Base-by-base conservation (phyloP, 2,888 invertebrate species). In the Caenorhabditis drosophilae region DNA sequence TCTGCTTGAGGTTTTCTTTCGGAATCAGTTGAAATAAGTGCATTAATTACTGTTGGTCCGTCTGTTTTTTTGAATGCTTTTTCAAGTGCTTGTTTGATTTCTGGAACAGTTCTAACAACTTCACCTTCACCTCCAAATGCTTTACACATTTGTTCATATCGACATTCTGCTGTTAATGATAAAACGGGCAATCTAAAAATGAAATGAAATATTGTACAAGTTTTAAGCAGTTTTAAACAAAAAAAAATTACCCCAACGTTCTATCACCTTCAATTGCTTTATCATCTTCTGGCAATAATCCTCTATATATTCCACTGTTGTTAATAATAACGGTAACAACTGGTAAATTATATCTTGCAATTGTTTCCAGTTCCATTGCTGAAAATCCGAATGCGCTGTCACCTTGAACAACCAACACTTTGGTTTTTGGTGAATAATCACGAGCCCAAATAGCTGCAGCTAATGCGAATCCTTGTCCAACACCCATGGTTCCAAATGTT, bases 361-460 rank as follows among this genome's bases (percentile, higher is more conserved):
- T 92, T 0, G 96, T 97, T 86, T 97, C 97, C 25, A 96, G 88
- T 87, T 97, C 97, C 94, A 96, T 94, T 81, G 92, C 96, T 25
- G 94, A 93, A 86, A 97, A 97, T 2, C 97, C 97, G 85, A 97
- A 95, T 1, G 96, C 97, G 40, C 93, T 93, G 84, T 97, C 97
- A 0, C 96, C 96, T 86, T 95, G 93, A 0, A 96, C 90, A 84
- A 95, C 95, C 54, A 96, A 87, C 0, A 97, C 93, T 83, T 93
- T 93, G 2, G 79, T 79, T 1, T 87, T 86, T 0, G 93, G 92
- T 9, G 89, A 89, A 84, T 90, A 86, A 84, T 93, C 90, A 63
- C 90, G 89, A 81, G 92, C 92, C 86, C 90, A 92, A 72, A 95
- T 86, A 0, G 93, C 93, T 6, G 96, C 92, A 1, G 96, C 96